Conservation (phyloP, 2,797 vertebrate genomes). For the Takifugu rubripes region DNA sequence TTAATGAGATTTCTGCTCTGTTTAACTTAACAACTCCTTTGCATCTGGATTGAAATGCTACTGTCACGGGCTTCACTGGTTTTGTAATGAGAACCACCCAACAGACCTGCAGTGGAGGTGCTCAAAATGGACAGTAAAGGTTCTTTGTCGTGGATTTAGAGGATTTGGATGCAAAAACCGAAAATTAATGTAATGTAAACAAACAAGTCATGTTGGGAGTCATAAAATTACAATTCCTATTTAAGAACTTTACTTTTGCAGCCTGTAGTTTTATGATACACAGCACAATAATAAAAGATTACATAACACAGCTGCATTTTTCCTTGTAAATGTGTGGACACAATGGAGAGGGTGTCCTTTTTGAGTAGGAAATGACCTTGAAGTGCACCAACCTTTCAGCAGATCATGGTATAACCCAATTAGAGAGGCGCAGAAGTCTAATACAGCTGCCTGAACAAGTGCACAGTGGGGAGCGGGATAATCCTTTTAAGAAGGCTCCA, state of each 20-base stretch:
- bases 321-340: neutral
- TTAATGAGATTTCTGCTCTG: slow-evolving; percentile 67
- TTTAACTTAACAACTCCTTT: slow-evolving; percentile 44
- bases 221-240: too few relatives aligned
- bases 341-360: slow-evolving; percentile 31
- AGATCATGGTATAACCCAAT: slow-evolving; percentile 50
- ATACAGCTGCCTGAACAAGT: slow-evolving; percentile 54
- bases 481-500: slow-evolving; percentile 53
- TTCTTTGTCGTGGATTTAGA: neutral
- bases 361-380: slow-evolving; percentile 51
- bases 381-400: slow-evolving; percentile 44
- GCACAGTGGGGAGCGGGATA: slow-evolving; percentile 49
- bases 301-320: neutral
- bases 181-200: too few relatives aligned
- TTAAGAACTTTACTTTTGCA: neutral
- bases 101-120: too few relatives aligned
- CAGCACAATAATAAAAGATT: too few relatives aligned
- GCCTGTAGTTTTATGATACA: neutral
- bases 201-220: too few relatives aligned
- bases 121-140: too few relatives aligned
- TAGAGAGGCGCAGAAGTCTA: slow-evolving; percentile 48
- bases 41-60: slow-evolving; percentile 21
- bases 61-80: slow-evolving; percentile 35
- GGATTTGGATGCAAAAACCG: too few relatives aligned
- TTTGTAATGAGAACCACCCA: slow-evolving; percentile 6